These are phyloP conservation scores for Rhorus exstirpatorius DNA, from an alignment of 2,888 invertebrate genomes.

Conservation along the genomic window DNA sequence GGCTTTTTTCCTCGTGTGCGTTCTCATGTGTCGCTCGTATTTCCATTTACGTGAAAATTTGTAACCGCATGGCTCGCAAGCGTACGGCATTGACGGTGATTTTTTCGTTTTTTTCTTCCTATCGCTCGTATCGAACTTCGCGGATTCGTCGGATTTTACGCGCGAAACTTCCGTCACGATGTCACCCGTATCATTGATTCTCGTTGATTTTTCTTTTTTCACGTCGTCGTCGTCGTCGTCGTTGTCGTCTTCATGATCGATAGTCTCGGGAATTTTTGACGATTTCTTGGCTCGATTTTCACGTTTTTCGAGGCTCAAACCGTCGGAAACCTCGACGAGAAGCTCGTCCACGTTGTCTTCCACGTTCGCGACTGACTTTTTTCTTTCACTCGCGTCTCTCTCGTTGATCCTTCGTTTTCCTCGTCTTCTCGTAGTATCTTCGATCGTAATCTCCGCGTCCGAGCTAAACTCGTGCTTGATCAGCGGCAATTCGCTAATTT, in stretches of 20 bases:
- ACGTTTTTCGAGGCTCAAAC: too few species aligned
- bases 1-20: constrained; percentile 48
- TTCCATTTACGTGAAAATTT: constrained; percentile 60
- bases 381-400: neutral
- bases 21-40: constrained; percentile 60
- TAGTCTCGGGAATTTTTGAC: neutral
- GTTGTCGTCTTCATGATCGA: too few species aligned
- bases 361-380: neutral
- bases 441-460: neutral
- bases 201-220: neutral
- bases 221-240: neutral
- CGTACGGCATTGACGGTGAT: constrained; percentile 4
- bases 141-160: neutral
- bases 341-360: neutral
- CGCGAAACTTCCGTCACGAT: neutral
- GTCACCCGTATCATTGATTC: neutral
- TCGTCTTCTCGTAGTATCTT: neutral
- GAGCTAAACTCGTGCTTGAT: constrained; percentile 12
- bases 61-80: constrained; percentile 54
- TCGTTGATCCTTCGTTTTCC: neutral
- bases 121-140: neutral
- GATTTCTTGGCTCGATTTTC: neutral
- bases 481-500: neutral
- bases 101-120: constrained; percentile 3
- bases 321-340: too few species aligned